phyloP scores from a whole-genome alignment of 37 sponge, comb jelly and placozoan species.

The Dysidea cf. avara region DNA sequence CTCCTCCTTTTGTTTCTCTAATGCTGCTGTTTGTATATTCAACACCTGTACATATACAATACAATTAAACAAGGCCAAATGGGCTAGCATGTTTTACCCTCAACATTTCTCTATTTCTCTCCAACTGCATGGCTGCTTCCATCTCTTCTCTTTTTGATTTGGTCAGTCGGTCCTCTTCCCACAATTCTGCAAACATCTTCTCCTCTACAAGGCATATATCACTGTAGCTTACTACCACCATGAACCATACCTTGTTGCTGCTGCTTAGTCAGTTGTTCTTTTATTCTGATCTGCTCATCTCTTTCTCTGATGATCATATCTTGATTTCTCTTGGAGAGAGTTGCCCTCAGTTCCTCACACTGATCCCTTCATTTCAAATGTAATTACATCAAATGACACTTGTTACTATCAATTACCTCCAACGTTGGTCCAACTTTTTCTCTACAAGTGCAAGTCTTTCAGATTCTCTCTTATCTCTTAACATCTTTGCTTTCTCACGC shows the following conservation, averaged over 20 bases:
- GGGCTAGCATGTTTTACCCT: conserved; percentile 35
- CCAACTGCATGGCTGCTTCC: conserved; percentile 81
- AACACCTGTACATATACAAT: conserved; percentile 30
- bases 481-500: conserved; percentile 83
- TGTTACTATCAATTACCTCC: conserved; percentile 63
- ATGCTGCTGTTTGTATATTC: conserved; percentile 84
- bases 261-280: conserved; percentile 46
- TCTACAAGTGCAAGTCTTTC: conserved; percentile 88
- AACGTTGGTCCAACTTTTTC: conserved; percentile 89
- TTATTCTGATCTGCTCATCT: conserved; percentile 78
- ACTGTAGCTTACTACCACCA: not conserved
- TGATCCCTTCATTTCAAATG: conserved; percentile 53
- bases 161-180: conserved; percentile 84
- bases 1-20: conserved; percentile 72
- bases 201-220: conserved; percentile 59
- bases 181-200: conserved; percentile 85
- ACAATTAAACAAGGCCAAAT: not conserved
- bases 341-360: conserved; percentile 91
- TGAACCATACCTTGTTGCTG: conserved; percentile 61
- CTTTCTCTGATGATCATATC: conserved; percentile 82
- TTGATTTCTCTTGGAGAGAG: conserved; percentile 61
- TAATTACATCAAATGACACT: not conserved
- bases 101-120: conserved; percentile 84
- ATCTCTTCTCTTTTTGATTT: conserved; percentile 94
- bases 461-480: conserved; percentile 82